These are phyloP conservation scores for Drosophila kurseongensis DNA, from an alignment of 1,140 invertebrate genomes.

Conservation along the genomic window DNA sequence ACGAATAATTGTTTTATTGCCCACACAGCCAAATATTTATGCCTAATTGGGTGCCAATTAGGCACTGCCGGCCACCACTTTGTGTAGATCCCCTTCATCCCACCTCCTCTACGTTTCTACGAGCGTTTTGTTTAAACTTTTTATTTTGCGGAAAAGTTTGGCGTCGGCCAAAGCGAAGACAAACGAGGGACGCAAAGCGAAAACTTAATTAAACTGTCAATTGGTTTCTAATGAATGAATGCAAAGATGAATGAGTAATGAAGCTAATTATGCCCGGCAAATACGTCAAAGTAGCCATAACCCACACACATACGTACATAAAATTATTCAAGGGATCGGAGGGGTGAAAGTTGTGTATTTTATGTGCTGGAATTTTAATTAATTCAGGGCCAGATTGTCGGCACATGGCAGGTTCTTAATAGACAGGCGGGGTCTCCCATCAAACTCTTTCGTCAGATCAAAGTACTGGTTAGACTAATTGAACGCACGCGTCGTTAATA, in stretches of 20 bases:
- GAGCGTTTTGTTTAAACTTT: constrained; percentile 48
- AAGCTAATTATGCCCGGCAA: constrained; percentile 65
- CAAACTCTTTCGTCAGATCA: constrained; percentile 37
- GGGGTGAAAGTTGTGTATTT: constrained; percentile 9
- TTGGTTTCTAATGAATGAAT: constrained; percentile 71
- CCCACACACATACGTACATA: constrained; percentile 15
- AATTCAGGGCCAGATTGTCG: constrained; percentile 41
- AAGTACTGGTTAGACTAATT: constrained; percentile 56
- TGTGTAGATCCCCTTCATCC: constrained; percentile 16
- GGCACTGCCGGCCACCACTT: constrained; percentile 39
- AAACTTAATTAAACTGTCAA: constrained; percentile 79
- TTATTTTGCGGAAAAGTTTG: constrained; percentile 36
- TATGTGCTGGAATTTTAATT: constrained; percentile 55
- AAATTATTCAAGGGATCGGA: neutral
- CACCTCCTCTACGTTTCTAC: neutral
- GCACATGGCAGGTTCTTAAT: constrained; percentile 27
- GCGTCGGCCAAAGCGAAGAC: constrained; percentile 22
- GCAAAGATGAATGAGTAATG: constrained; percentile 69
- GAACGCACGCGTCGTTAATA: constrained; percentile 47
- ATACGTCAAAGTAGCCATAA: constrained; percentile 49
- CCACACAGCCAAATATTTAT: constrained; percentile 56
- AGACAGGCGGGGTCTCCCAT: constrained; percentile 1
- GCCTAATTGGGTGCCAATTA: constrained; percentile 60
- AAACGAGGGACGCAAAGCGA: constrained; percentile 39
- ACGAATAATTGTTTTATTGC: constrained; percentile 55